Evolutionary conservation across 2,888 invertebrate species (phyloP).

Genomic region (Agrochola litura): DNA sequence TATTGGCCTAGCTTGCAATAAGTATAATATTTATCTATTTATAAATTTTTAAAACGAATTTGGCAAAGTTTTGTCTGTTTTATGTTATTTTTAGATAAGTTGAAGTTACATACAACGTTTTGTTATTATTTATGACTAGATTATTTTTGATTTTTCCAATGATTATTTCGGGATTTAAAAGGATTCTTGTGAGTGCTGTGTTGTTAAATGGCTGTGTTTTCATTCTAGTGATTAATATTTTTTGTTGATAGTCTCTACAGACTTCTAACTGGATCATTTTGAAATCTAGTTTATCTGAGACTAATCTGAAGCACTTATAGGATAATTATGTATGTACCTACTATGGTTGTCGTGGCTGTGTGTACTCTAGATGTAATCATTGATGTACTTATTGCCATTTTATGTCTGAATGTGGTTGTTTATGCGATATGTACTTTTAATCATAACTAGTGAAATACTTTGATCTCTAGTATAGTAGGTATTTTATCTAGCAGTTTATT

Average conservation of each 20-base stretch:
- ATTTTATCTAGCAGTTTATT: conserved; percentile 35
- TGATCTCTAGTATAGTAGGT: conserved; percentile 60
- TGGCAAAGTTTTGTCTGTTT: conserved; percentile 1
- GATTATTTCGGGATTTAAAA: conserved; percentile 13
- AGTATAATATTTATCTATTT: conserved; percentile 6
- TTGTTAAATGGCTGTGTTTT: conserved; percentile 62
- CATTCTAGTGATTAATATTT: conserved; percentile 28
- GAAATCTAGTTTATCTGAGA: background rate
- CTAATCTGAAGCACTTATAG: background rate
- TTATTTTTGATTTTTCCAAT: conserved; percentile 16
- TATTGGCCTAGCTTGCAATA: conserved; percentile 56
- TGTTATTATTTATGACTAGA: conserved; percentile 33
- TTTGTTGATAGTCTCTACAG: conserved; percentile 1
- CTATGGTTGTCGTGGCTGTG: conserved; percentile 64
- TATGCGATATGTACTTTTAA: conserved; percentile 47
- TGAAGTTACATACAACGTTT: conserved; percentile 30
- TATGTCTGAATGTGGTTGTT: conserved; percentile 48
- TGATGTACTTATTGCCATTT: conserved; percentile 42
- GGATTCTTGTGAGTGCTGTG: conserved; percentile 38
- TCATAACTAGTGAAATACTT: conserved; percentile 57
- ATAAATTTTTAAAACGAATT: background rate
- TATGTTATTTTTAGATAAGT: conserved; percentile 13
- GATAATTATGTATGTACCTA: conserved; percentile 34
- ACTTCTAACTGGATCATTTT: background rate
- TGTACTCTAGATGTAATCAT: conserved; percentile 48